phyloP scores from a whole-genome alignment of 1,140 invertebrate species.

The Bacillus rossius region DNA sequence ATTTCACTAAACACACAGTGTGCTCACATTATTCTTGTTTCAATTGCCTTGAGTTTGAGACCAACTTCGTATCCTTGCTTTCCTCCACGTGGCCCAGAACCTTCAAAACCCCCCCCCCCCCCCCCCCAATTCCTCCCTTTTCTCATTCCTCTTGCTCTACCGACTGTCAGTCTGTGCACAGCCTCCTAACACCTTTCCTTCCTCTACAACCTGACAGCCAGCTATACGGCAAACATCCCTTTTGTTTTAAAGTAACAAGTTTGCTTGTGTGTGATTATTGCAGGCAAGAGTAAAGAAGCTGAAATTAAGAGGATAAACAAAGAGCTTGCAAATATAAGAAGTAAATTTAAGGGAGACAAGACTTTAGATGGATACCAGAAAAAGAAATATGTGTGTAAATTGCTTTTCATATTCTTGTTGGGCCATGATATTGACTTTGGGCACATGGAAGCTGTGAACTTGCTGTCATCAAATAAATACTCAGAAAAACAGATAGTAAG shows the following conservation, averaged over 20 bases:
- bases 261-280: constrained; percentile 21
- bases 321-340: constrained; percentile 98
- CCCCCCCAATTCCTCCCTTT: too few relatives aligned
- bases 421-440: constrained; percentile 99
- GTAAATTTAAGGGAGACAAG: constrained; percentile 99
- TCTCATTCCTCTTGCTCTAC: too few relatives aligned
- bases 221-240: too few relatives aligned
- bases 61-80: too few relatives aligned
- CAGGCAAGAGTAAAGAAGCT: constrained; percentile 99
- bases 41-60: too few relatives aligned
- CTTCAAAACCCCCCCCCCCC: too few relatives aligned
- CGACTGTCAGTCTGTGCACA: too few relatives aligned
- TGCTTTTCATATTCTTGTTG: constrained; percentile 98
- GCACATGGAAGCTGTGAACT: constrained; percentile 99
- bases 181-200: too few relatives aligned
- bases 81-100: too few relatives aligned
- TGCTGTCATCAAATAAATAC: constrained; percentile 99
- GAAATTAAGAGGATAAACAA: constrained; percentile 99
- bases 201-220: too few relatives aligned
- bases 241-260: neutral
- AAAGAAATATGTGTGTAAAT: constrained; percentile 99
- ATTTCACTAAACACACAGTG: too few relatives aligned
- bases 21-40: too few relatives aligned
- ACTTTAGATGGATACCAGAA: constrained; percentile 99
- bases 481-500: constrained; percentile 99